Evolutionary conservation across 2,797 vertebrate species (phyloP).

Genomic region (Sorex maritimensis): DNA sequence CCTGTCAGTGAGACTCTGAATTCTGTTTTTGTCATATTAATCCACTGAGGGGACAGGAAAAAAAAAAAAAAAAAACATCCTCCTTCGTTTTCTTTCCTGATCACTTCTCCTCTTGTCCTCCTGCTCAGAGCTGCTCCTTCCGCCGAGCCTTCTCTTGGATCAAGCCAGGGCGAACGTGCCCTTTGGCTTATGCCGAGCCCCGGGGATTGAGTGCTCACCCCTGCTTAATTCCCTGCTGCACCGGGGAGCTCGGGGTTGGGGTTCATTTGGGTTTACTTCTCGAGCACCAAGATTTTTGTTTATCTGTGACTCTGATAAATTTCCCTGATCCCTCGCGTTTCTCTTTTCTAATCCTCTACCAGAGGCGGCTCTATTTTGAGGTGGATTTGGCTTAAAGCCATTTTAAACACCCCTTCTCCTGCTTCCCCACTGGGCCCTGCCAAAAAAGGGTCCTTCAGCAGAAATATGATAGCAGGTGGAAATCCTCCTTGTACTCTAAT

Average conservation of each 20-base stretch:
- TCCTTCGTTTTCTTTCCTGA: neutral
- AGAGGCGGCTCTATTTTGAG: slow-evolving; percentile 67
- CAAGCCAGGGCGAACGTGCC: neutral
- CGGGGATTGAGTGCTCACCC: neutral
- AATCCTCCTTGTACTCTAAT: slow-evolving; percentile 67
- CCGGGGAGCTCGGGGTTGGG: slow-evolving; percentile 44
- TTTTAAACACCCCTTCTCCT: slow-evolving; percentile 50
- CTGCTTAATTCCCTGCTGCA: slow-evolving; percentile 20
- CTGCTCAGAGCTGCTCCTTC: neutral
- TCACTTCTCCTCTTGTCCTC: slow-evolving; percentile 9
- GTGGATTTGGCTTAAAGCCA: slow-evolving; percentile 77
- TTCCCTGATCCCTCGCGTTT: slow-evolving; percentile 58
- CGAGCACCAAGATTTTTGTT: slow-evolving; percentile 66
- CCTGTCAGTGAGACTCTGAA: slow-evolving; percentile 45
- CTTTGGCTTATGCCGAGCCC: neutral
- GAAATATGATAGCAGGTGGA: slow-evolving; percentile 70
- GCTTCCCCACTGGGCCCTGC: slow-evolving; percentile 52
- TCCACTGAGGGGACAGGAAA: neutral
- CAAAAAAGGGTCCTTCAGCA: slow-evolving; percentile 63
- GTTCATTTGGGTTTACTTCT: slow-evolving; percentile 67
- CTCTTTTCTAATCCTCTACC: slow-evolving; percentile 69
- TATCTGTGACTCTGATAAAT: slow-evolving; percentile 69
- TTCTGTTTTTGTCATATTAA: slow-evolving; percentile 60
- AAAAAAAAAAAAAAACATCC: neutral
- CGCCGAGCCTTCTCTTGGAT: neutral